A percentile compares a stretch with the other conserved stretches of the same genome.
Evolutionary conservation across 23 tunicate genomes (phyloP).

Genomic region (Halocynthia roretzi): DNA sequence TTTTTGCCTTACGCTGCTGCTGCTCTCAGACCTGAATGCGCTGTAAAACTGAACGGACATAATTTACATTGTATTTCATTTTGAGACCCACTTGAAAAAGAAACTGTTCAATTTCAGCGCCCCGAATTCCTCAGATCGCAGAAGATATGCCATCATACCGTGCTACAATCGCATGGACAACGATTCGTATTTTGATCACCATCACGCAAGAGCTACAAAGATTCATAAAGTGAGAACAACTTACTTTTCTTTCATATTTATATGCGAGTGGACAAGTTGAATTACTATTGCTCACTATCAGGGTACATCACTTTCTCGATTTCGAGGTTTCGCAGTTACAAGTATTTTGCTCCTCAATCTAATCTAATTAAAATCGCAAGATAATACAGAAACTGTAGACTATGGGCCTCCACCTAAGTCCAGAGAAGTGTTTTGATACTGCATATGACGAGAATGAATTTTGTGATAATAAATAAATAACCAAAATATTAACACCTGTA

Average conservation of each 20-base stretch:
- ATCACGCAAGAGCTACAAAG: slow-evolving; percentile 64
- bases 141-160: slow-evolving; percentile 62
- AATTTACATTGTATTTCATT: too few species aligned
- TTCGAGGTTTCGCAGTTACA: too few species aligned
- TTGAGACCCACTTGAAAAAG: too few species aligned
- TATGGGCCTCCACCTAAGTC: too few species aligned
- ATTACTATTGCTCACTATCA: not conserved
- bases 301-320: not conserved
- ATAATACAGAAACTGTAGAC: too few species aligned
- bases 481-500: too few species aligned
- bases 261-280: not conserved
- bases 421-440: too few species aligned
- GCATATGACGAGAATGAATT: too few species aligned
- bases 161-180: slow-evolving; percentile 69
- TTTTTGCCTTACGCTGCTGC: not conserved
- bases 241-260: not conserved
- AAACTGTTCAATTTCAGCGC: slow-evolving; percentile 13
- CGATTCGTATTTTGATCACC: slow-evolving; percentile 60
- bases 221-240: slow-evolving; percentile 26
- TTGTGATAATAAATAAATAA: too few species aligned
- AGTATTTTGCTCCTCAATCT: too few species aligned
- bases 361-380: too few species aligned
- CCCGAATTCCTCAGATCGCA: slow-evolving; percentile 47
- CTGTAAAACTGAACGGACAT: too few species aligned
- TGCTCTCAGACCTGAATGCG: not conserved